Evolutionary conservation across 2,797 vertebrate genomes (phyloP), one percentile per base, ranked within the genome.

Genomic region (Acipenser transmontanus): DNA sequence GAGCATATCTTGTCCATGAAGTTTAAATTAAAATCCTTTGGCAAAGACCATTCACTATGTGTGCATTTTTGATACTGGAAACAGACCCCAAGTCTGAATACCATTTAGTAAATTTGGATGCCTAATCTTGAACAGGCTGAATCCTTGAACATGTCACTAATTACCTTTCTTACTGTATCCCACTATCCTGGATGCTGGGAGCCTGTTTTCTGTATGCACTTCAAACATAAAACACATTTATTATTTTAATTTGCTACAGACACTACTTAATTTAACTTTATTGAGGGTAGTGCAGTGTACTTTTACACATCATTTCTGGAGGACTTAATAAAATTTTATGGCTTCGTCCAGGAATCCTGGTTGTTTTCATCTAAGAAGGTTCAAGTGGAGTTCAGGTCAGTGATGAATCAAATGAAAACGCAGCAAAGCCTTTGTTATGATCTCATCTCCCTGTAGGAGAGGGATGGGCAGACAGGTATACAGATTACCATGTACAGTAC

Each of bases 311-410:
- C 76, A 87, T 90, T 89, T 91, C 88, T 90, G 88, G 88, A 85
- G 79, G 74, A 78, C 84, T 91, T 91, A 91, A 92, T 90, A 89
- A 88, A 88, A 87, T 89, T 91, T 91, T 91, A 89, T 86, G 87
- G 83, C 84, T 79, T 78, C 71, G 82, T 84, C 87, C 82, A 91
- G 84, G 83, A 90, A 85, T 89, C 82, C 75, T 82, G 80, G 82
- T 87, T 89, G 85, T 87, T 91, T 88, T 88, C 87, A 82, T 87
- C 87, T 86, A 89, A 85, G 83, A 84, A 86, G 81, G 91, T 91
- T 92, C 91, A 89, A 85, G 76, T 66, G 76, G 79, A 92, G 91
- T 91, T 91, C 90, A 90, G 84, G 84, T 85, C 76, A 80, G 82
- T 79, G 88, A 89, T 89, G 86, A 89, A 88, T 89, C 84, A 88